These are phyloP conservation scores for Carpatolechia fugitivella DNA, from an alignment of 2,888 invertebrate species.

Conservation along the genomic window DNA sequence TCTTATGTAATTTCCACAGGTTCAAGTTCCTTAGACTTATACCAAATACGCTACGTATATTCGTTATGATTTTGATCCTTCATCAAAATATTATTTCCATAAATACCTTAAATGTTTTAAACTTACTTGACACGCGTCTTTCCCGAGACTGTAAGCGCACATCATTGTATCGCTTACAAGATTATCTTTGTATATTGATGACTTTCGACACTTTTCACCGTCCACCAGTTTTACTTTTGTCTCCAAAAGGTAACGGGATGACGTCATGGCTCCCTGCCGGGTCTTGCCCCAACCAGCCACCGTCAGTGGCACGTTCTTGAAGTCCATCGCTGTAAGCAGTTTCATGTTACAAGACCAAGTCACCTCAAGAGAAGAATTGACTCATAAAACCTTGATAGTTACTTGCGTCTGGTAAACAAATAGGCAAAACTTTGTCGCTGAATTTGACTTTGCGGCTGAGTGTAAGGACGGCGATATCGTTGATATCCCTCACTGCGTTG, in stretches of 20 bases:
- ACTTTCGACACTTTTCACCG: constrained; percentile 47
- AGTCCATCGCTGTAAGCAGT: constrained; percentile 50
- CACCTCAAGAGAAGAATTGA: too few relatives aligned
- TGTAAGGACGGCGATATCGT: constrained; percentile 79
- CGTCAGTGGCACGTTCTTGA: constrained; percentile 46
- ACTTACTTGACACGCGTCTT: constrained; percentile 82
- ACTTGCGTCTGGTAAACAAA: constrained; percentile 69
- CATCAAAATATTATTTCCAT: too few relatives aligned
- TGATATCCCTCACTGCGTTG: constrained; percentile 75
- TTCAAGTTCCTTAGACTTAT: too few relatives aligned
- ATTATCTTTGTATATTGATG: constrained; percentile 61
- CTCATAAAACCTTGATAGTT: constrained; percentile 12
- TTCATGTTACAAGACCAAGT: too few relatives aligned
- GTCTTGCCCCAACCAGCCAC: constrained; percentile 76
- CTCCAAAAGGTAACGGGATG: constrained; percentile 67
- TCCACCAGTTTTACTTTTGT: constrained; percentile 70
- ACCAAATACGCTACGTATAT: too few relatives aligned
- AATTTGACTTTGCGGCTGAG: constrained; percentile 63
- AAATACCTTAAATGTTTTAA: too few relatives aligned
- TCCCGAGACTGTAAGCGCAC: constrained; percentile 80
- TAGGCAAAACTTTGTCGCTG: constrained; percentile 64
- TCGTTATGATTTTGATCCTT: too few relatives aligned
- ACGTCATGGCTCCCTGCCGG: constrained; percentile 57
- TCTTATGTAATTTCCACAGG: too few relatives aligned
- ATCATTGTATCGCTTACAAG: constrained; percentile 68